Percentiles rank a stretch among this genome's conserved stretches.
These are phyloP conservation scores for Pachypanchax playfairii DNA, from an alignment of 2,113 vertebrate genomes.

Conservation along the genomic window DNA sequence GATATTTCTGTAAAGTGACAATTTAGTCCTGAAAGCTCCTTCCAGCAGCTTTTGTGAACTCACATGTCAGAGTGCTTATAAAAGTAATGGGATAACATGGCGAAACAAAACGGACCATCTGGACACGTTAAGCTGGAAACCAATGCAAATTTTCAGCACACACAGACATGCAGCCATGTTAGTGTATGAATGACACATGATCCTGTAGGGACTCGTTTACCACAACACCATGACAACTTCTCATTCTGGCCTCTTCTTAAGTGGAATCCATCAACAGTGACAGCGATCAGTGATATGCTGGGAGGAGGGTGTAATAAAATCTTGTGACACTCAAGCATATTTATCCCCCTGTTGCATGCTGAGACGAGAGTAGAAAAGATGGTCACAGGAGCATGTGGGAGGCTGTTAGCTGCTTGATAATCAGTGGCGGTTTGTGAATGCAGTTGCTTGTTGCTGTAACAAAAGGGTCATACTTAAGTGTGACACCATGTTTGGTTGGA, in stretches of 20 bases:
- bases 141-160: slow-evolving; percentile 27
- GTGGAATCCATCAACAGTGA: slow-evolving; percentile 28
- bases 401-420: slow-evolving; percentile 28
- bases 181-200: slow-evolving; percentile 25
- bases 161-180: slow-evolving; percentile 15
- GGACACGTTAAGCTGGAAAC: slow-evolving; percentile 16
- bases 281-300: slow-evolving; percentile 36
- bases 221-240: slow-evolving; percentile 21
- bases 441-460: slow-evolving; percentile 48
- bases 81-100: slow-evolving; percentile 29
- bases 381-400: slow-evolving; percentile 5
- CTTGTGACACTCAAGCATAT: slow-evolving; percentile 14
- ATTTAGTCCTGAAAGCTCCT: no score
- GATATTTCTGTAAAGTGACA: no score
- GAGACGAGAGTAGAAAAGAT: slow-evolving; percentile 5
- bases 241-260: slow-evolving; percentile 15
- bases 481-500: no score
- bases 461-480: slow-evolving; percentile 43
- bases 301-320: slow-evolving; percentile 31
- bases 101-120: slow-evolving; percentile 53
- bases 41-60: slow-evolving; percentile 24
- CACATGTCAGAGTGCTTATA: slow-evolving; percentile 27
- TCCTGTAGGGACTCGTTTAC: slow-evolving; percentile 9
- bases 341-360: slow-evolving; percentile 12
- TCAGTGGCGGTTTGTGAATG: slow-evolving; percentile 20